These are phyloP conservation scores for Falcunculus frontatus DNA, from an alignment of 2,113 vertebrate genomes.

Conservation along the genomic window DNA sequence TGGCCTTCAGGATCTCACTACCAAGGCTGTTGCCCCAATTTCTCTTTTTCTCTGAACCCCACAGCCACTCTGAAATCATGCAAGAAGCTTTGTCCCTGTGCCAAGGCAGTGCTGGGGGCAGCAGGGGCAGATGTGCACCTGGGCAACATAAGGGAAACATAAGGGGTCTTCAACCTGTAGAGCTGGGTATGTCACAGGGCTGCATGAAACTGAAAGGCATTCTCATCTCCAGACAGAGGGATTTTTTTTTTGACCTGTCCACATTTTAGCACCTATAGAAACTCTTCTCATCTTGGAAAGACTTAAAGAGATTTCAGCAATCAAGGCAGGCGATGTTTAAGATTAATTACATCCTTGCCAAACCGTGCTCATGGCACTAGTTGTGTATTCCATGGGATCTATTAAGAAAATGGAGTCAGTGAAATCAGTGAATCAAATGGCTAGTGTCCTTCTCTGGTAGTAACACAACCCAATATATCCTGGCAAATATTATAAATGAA, in stretches of 20 bases:
- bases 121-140: not conserved
- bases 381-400: not conserved
- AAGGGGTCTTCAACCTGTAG: not conserved
- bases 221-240: not conserved
- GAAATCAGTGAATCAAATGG: not conserved
- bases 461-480: not conserved
- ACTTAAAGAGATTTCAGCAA: not conserved
- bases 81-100: accelerated
- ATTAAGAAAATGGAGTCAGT: not conserved
- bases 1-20: not conserved
- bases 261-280: not conserved
- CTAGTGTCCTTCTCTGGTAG: not conserved
- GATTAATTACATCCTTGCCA: not conserved
- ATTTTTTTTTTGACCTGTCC: not conserved
- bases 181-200: not conserved
- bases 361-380: not conserved
- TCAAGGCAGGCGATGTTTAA: not conserved
- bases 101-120: not conserved
- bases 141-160: too few relatives aligned
- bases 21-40: not conserved
- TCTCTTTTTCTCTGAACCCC: not conserved
- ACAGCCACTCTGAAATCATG: not conserved
- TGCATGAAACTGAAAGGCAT: not conserved
- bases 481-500: not conserved
- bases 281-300: not conserved